Evolutionary conservation across 2,797 vertebrate species (phyloP).

Genomic region (Cossypha heuglini): DNA sequence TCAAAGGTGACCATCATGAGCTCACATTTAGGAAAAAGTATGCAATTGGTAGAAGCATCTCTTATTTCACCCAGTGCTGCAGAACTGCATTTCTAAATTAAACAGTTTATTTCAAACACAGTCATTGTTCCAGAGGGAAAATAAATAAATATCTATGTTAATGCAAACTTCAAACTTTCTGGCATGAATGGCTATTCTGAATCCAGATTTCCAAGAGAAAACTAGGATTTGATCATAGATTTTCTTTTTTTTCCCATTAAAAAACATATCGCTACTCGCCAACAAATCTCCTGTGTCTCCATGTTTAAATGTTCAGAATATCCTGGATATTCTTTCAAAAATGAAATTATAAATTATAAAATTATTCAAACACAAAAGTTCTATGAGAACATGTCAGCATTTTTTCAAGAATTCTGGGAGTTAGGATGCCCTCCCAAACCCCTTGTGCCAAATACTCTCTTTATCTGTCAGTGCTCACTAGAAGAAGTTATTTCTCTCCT

Average conservation of each 20-base stretch:
- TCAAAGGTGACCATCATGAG: background rate
- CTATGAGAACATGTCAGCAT: background rate
- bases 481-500: background rate
- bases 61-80: background rate
- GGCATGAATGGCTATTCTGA: slow-evolving; percentile 75
- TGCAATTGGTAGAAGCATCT: background rate
- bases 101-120: slow-evolving; percentile 86
- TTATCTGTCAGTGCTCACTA: background rate
- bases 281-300: background rate
- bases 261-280: background rate
- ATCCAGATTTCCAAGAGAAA: slow-evolving; percentile 77
- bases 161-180: slow-evolving; percentile 85
- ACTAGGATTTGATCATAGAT: slow-evolving; percentile 77
- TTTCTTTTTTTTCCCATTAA: background rate
- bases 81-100: slow-evolving; percentile 51
- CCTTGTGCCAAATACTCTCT: background rate
- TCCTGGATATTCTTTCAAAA: background rate
- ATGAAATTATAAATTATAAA: background rate
- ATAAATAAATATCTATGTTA: slow-evolving; percentile 88
- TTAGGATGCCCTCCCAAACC: background rate
- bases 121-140: slow-evolving; percentile 84
- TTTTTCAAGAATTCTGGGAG: background rate
- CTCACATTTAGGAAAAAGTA: background rate
- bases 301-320: background rate
- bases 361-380: background rate